Conservation (phyloP, 1,140 invertebrate species). For the Scaptomyza hsui region DNA sequence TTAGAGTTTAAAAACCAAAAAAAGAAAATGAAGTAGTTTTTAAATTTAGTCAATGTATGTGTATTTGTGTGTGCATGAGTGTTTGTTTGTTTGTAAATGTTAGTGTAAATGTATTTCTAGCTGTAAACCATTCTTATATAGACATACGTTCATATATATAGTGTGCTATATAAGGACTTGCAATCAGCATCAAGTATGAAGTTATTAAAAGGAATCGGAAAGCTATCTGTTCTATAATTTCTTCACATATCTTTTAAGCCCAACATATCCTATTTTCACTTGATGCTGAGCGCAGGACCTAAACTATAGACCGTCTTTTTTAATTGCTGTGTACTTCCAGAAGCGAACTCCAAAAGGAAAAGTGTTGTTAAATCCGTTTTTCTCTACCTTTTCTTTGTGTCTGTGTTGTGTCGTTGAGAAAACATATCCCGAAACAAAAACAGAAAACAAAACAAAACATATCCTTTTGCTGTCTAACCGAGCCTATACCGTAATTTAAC, state of each 20-base stretch:
- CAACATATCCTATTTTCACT: conserved; percentile 1
- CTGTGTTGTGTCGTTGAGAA: conserved; percentile 1
- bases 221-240: no score
- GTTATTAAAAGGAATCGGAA: neutral
- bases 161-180: conserved; percentile 34
- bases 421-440: conserved; percentile 26
- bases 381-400: neutral
- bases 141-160: conserved; percentile 22
- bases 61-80: conserved; percentile 55
- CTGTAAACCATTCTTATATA: conserved; percentile 41
- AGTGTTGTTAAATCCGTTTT: conserved; percentile 64
- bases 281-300: conserved; percentile 33
- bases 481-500: conserved; percentile 47
- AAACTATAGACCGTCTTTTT: conserved; percentile 36
- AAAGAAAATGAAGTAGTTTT: conserved; percentile 24
- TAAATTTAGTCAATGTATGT: conserved; percentile 65
- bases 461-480: conserved; percentile 54
- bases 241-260: neutral
- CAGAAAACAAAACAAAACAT: conserved; percentile 42
- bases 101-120: conserved; percentile 68
- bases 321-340: conserved; percentile 44
- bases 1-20: conserved; percentile 26
- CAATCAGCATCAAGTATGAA: conserved; percentile 24
- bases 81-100: conserved; percentile 75
- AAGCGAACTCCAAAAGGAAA: conserved; percentile 27